These are phyloP conservation scores for Lineus longissimus DNA, from an alignment of 1,140 invertebrate species.

Conservation along the genomic window DNA sequence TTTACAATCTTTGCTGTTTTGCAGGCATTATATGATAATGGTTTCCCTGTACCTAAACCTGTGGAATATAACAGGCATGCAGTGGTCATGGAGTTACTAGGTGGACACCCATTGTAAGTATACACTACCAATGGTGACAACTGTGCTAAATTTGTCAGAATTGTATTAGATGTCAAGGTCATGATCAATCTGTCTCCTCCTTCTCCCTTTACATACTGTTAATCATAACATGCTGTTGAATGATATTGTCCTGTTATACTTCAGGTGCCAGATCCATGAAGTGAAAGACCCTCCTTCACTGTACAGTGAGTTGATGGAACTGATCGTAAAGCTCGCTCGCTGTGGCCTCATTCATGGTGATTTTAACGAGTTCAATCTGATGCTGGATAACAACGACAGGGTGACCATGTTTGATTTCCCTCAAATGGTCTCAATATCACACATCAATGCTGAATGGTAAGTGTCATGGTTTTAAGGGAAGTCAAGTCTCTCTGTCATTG, in stretches of 20 bases:
- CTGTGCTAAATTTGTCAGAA: not conserved
- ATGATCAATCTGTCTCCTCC: too few relatives aligned
- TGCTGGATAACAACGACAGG: constrained; percentile 66
- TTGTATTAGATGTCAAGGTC: too few relatives aligned
- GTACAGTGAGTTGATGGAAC: constrained; percentile 93
- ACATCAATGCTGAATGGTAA: constrained; percentile 86
- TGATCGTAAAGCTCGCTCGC: constrained; percentile 86
- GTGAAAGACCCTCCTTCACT: constrained; percentile 73
- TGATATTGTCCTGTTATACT: too few relatives aligned
- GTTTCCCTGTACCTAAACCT: constrained; percentile 92
- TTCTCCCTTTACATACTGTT: too few relatives aligned
- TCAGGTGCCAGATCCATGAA: constrained; percentile 76
- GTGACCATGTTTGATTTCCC: constrained; percentile 97
- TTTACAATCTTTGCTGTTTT: too few relatives aligned
- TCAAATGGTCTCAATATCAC: constrained; percentile 95
- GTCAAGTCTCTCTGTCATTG: constrained; percentile 24
- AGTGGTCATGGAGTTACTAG: constrained; percentile 91
- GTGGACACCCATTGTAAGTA: constrained; percentile 59
- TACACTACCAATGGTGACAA: not conserved
- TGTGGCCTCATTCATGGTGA: constrained; percentile 97
- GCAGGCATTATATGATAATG: constrained; percentile 75
- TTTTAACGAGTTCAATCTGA: constrained; percentile 86
- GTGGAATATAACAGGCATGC: constrained; percentile 95
- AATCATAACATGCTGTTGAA: too few relatives aligned
- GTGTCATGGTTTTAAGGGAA: too few relatives aligned